Percentiles rank a stretch among this genome's conserved stretches.
Conservation (phyloP, 1,140 invertebrate species). For the Bombus superbus region DNA sequence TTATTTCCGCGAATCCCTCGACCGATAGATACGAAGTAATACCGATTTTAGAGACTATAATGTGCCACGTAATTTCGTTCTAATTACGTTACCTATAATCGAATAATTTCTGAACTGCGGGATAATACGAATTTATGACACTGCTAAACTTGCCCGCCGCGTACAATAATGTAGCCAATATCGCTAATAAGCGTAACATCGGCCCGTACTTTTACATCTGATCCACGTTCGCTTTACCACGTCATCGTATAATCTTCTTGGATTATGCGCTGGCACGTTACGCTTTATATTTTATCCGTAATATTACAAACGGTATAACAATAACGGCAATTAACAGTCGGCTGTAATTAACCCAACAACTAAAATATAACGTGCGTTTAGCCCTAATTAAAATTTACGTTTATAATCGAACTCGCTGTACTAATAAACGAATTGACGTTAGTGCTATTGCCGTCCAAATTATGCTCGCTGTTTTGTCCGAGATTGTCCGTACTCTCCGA, state of each 20-base stretch:
- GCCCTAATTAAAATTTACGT: background rate
- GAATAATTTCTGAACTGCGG: background rate
- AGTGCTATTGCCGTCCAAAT: background rate
- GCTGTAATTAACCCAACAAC: background rate
- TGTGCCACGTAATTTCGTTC: background rate
- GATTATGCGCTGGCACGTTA: background rate
- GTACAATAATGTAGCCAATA: background rate
- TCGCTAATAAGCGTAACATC: constrained; percentile 4
- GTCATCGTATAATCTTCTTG: constrained; percentile 25
- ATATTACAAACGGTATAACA: background rate
- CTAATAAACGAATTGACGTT: background rate
- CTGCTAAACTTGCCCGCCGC: background rate
- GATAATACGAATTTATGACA: background rate
- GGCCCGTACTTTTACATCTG: constrained; percentile 2
- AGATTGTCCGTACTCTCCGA: background rate
- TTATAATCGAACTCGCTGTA: background rate
- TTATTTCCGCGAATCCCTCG: background rate
- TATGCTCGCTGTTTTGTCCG: background rate
- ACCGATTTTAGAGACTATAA: background rate
- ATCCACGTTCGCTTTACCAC: constrained; percentile 12
- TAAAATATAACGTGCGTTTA: background rate
- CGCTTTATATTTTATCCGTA: constrained; percentile 9
- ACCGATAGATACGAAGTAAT: background rate
- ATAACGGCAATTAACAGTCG: background rate
- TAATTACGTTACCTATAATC: background rate